Percentiles rank a stretch among this genome's conserved stretches.
These are phyloP conservation scores for Drosophila kurseongensis DNA, from an alignment of 1,140 invertebrate genomes.

Conservation along the genomic window DNA sequence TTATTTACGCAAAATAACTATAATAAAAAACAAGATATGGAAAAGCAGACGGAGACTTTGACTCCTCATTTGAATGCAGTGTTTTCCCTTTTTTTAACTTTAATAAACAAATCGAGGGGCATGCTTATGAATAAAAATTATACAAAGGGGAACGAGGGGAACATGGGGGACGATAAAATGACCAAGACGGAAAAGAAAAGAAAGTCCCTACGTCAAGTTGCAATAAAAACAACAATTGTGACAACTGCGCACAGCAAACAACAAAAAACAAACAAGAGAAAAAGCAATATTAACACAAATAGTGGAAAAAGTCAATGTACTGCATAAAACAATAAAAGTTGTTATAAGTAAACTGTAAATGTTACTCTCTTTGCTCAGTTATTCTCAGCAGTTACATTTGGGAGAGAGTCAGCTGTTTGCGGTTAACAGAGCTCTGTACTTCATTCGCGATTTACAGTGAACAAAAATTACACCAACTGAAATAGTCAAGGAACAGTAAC, in stretches of 20 bases:
- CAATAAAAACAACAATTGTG: slow-evolving; percentile 46
- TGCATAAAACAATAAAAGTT: slow-evolving; percentile 59
- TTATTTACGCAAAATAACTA: slow-evolving; percentile 38
- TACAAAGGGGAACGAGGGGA: not conserved
- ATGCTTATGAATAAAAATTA: slow-evolving; percentile 52
- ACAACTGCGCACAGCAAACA: slow-evolving; percentile 48
- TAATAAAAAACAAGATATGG: slow-evolving; percentile 38
- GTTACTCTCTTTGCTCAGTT: slow-evolving; percentile 11
- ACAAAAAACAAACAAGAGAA: slow-evolving; percentile 36
- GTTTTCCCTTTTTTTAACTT: slow-evolving; percentile 20
- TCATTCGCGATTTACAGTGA: not conserved
- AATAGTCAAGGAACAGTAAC: no score
- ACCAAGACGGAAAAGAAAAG: slow-evolving; percentile 20
- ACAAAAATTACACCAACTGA: no score
- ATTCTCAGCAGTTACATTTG: slow-evolving; percentile 5
- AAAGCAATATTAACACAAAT: slow-evolving; percentile 36
- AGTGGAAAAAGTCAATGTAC: slow-evolving; percentile 76
- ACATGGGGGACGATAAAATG: not conserved
- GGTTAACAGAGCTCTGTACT: slow-evolving; percentile 24
- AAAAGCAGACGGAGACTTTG: slow-evolving; percentile 26
- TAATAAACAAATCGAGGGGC: slow-evolving; percentile 54
- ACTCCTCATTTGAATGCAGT: slow-evolving; percentile 15
- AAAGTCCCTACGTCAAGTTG: slow-evolving; percentile 65
- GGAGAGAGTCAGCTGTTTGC: slow-evolving; percentile 10
- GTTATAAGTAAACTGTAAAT: slow-evolving; percentile 35